Evolutionary conservation across 1,140 invertebrate species (phyloP), one percentile per base, ranked within the genome.

Genomic region (Coptotermes formosanus): DNA sequence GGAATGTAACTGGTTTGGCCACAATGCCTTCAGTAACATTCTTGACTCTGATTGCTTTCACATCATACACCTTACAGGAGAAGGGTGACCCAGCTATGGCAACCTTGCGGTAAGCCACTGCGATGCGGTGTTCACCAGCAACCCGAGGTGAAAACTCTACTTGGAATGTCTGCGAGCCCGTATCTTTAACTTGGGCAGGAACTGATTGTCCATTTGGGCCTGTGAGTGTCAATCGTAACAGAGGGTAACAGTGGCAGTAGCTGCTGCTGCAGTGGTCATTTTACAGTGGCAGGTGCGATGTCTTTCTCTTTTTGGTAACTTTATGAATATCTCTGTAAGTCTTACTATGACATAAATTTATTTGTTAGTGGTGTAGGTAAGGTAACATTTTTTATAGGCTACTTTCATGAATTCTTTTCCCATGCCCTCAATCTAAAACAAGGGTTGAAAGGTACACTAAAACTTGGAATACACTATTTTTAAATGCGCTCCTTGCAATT

Each of bases 21-120:
- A 99, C 96, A 48, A 97, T 95, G 85, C 98, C 98, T 89, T 95
- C 95, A 64, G 96, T 94, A 11, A 98, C 95, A 89, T 98, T 96
- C 90, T 97, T 97, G 4, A 99, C 97, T 92, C 96, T 96, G 87
- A 99, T 99, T 85, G 97, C 97, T 86, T 95, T 94, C 3, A 98
- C 97, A 90, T 99, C 98, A 90, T 99, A 99, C 23, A 98, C 97
- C 93, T 98, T 98, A 88, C 97, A 96, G 87, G 96, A 94, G 91
- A 98, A 98, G 12, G 97, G 97, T 89, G 96, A 97, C 55, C 97
- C 97, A 44, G 94, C 94, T 84, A 97, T 95, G 3, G 96, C 94
- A 87, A 94, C 91, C 87, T 95, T 95, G 88, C 94, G 94, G 87
- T 97, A 95, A 82, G 94, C 95, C 64, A 98, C 96, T 89, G 95